phyloP scores from a whole-genome alignment of 2,797 vertebrate species.

The Aldrovandia affinis region DNA sequence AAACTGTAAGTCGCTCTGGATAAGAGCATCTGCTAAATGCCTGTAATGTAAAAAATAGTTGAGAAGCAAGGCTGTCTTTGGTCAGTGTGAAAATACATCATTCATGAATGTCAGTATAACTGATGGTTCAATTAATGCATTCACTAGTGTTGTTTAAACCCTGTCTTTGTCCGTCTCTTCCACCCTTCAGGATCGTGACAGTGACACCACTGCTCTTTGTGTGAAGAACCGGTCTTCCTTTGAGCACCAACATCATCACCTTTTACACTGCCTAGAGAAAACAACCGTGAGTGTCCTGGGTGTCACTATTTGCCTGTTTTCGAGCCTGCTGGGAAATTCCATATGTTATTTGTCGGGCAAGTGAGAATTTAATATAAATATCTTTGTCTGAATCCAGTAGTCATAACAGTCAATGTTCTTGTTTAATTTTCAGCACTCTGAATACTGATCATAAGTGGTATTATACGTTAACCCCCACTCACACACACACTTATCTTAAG shows the following conservation, averaged over 20 bases:
- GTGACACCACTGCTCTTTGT: constrained; percentile 61
- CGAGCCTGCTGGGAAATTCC: background rate
- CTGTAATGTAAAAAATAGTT: no score
- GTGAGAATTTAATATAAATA: no score
- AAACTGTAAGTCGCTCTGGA: no score
- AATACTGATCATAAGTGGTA: no score
- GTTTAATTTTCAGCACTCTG: no score
- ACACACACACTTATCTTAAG: no score
- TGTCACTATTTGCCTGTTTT: background rate
- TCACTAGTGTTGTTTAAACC: background rate
- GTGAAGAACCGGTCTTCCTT: constrained; percentile 76
- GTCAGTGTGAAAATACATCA: constrained; percentile 17
- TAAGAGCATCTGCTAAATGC: no score
- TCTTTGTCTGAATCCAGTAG: no score
- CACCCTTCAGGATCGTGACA: constrained; percentile 61
- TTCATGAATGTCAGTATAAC: background rate
- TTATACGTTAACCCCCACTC: no score
- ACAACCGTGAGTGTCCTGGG: constrained; percentile 69
- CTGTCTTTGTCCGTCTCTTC: constrained; percentile 19
- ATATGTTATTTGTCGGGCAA: background rate
- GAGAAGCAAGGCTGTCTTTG: background rate
- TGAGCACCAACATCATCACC: constrained; percentile 77
- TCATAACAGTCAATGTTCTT: no score
- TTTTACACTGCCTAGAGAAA: constrained; percentile 79
- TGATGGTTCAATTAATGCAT: constrained; percentile 1